These are phyloP conservation scores for Liasis olivaceus DNA, from an alignment of 2,797 vertebrate genomes.

Conservation along the genomic window DNA sequence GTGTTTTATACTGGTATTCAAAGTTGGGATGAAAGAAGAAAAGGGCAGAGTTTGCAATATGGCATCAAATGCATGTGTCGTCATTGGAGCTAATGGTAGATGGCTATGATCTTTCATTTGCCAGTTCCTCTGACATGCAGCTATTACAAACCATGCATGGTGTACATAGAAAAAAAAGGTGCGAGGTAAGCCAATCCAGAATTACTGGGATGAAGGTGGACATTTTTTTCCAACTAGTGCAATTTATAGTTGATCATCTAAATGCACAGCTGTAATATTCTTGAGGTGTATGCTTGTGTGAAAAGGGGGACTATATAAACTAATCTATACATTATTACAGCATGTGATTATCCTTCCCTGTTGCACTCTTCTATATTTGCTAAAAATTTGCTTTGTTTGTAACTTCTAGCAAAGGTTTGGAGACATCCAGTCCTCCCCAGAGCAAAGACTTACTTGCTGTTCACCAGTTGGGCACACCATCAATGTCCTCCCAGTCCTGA, in stretches of 20 bases:
- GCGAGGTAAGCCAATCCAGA: background rate
- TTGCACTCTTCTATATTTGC: background rate
- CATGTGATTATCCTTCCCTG: background rate
- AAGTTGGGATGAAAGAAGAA: background rate
- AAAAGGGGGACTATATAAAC: background rate
- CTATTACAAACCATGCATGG: background rate
- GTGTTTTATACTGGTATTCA: background rate
- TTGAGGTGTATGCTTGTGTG: background rate
- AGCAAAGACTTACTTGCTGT: background rate
- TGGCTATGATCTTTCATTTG: background rate
- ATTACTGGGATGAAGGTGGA: background rate
- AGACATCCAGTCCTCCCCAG: background rate
- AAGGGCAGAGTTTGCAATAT: background rate
- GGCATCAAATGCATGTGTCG: background rate
- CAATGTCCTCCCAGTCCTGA: background rate
- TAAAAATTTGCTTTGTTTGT: background rate
- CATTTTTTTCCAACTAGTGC: background rate
- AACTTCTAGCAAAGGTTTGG: background rate
- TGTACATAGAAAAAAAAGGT: background rate
- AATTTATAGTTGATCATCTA: background rate
- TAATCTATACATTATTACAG: background rate
- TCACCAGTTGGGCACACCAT: background rate
- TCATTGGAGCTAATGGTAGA: background rate
- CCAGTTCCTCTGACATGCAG: background rate
- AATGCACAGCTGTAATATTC: background rate